Evolutionary conservation across 2,797 vertebrate genomes (phyloP), one percentile per base, ranked within the genome.

Genomic region (Lagocephalus sceleratus): DNA sequence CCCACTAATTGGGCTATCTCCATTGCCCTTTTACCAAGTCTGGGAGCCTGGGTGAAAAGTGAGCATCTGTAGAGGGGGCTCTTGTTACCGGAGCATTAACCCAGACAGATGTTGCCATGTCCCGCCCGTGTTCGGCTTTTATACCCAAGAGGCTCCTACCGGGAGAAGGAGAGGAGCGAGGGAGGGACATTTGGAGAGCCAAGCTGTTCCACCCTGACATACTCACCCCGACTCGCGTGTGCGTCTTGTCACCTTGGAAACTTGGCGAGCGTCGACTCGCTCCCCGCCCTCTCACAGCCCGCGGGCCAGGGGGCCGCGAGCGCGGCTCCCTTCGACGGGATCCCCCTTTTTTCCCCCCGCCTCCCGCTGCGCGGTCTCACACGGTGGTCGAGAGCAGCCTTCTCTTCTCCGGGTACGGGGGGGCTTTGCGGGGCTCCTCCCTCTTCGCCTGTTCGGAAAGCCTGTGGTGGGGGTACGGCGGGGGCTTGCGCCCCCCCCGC

Each of bases 341-440:
- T n/a, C n/a, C n/a, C n/a, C n/a, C n/a, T n/a, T n/a, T n/a, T n/a
- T n/a, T n/a, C n/a, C 77, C 75, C 59, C 76, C 53, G 40, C 63
- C 76, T 68, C 68, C 72, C 41, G 69, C 77, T 65, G 78, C 68
- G 50, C 59, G 1, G 73, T 78, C 75, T 91, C 89, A 91, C 84
- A 92, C 90, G 5, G 86, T 91, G 54, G 91, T 92, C 2, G 88
- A 91, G 69, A 89, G 90, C 81, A 91, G 82, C 75, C 70, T 86
- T 56, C 87, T 82, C 60, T 86, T 91, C 76, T 89, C 88, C 1
- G 88, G 86, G 63, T 90, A 90, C 0, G 90, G 89, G 38, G 87
- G 89, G 66, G 83, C 79, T 71, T 87, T 82, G 50, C 81, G 76
- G 49, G 80, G 68, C 59, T 88, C 86, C 58, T 79, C 73, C 69